Conservation (phyloP, 2,888 invertebrate species). For the Mamestra brassicae region DNA sequence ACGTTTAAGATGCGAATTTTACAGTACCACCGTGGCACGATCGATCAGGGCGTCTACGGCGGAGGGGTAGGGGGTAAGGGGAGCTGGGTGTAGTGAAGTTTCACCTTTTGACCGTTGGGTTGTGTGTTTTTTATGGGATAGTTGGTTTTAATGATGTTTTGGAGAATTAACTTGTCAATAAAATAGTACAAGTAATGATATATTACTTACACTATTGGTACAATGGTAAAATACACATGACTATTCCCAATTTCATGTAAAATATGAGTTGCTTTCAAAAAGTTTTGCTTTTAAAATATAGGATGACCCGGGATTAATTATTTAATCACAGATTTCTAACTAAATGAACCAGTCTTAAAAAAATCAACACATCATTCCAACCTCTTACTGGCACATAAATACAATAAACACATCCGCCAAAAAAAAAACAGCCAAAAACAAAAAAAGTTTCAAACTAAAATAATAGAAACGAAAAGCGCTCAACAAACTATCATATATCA, state of each 20-base stretch:
- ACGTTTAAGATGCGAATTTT: conserved; percentile 67
- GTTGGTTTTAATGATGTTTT: background rate
- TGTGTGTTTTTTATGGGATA: conserved; percentile 10
- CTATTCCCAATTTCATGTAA: too few relatives aligned
- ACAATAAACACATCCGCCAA: background rate
- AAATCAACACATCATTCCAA: too few relatives aligned
- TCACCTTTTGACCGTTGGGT: conserved; percentile 48
- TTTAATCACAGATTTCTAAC: too few relatives aligned
- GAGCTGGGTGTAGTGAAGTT: conserved; percentile 11
- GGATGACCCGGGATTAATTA: too few relatives aligned
- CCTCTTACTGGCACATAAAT: too few relatives aligned
- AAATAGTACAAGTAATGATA: too few relatives aligned
- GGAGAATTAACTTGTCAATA: too few relatives aligned
- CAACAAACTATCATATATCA: conserved; percentile 16
- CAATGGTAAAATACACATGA: too few relatives aligned
- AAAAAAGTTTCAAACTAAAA: background rate
- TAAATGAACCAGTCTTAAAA: too few relatives aligned
- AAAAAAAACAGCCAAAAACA: background rate
- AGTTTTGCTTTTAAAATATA: too few relatives aligned
- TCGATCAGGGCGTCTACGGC: conserved; percentile 63
- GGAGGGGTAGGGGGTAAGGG: conserved; percentile 18
- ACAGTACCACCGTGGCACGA: conserved; percentile 58
- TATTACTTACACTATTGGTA: too few relatives aligned
- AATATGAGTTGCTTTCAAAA: too few relatives aligned
- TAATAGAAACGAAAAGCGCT: conserved; percentile 7